Percentiles rank a stretch among this genome's conserved stretches.
Evolutionary conservation across 2,888 invertebrate species (phyloP).

Genomic region (Fabriciana adippe): DNA sequence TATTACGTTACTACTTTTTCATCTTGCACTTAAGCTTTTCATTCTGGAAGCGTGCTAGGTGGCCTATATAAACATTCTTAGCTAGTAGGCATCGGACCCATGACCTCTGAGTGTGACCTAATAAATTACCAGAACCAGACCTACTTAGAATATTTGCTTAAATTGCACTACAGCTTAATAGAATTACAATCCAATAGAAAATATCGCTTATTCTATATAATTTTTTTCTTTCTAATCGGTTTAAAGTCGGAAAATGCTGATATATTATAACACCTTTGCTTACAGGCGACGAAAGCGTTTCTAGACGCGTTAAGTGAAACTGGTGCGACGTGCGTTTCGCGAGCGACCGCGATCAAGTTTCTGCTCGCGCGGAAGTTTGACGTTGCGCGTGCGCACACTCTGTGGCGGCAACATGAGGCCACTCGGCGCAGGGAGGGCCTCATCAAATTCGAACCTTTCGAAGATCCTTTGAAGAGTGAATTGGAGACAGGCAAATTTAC

Average conservation of each 20-base stretch:
- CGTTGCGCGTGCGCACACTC: slow-evolving; percentile 91
- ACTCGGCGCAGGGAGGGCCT: slow-evolving; percentile 94
- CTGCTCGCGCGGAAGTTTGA: slow-evolving; percentile 97
- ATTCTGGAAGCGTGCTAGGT: too few species aligned
- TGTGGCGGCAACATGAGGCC: slow-evolving; percentile 96
- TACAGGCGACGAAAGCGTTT: slow-evolving; percentile 91
- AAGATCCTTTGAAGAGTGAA: slow-evolving; percentile 92
- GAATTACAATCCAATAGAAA: too few species aligned
- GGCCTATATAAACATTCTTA: too few species aligned
- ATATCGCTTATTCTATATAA: neutral
- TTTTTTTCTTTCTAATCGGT: neutral
- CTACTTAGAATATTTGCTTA: too few species aligned
- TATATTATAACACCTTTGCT: slow-evolving; percentile 7
- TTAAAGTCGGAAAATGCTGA: neutral
- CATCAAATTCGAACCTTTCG: slow-evolving; percentile 90
- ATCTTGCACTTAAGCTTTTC: too few species aligned
- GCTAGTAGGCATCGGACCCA: too few species aligned
- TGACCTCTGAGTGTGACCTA: too few species aligned
- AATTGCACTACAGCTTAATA: too few species aligned
- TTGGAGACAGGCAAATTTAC: slow-evolving; percentile 96
- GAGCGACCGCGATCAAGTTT: slow-evolving; percentile 96
- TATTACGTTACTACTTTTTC: too few species aligned
- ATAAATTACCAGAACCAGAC: too few species aligned
- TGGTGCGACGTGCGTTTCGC: slow-evolving; percentile 83
- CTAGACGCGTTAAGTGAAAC: slow-evolving; percentile 87